These are phyloP conservation scores for Sapajus apella DNA, from an alignment of 2,113 vertebrate species.

Conservation along the genomic window DNA sequence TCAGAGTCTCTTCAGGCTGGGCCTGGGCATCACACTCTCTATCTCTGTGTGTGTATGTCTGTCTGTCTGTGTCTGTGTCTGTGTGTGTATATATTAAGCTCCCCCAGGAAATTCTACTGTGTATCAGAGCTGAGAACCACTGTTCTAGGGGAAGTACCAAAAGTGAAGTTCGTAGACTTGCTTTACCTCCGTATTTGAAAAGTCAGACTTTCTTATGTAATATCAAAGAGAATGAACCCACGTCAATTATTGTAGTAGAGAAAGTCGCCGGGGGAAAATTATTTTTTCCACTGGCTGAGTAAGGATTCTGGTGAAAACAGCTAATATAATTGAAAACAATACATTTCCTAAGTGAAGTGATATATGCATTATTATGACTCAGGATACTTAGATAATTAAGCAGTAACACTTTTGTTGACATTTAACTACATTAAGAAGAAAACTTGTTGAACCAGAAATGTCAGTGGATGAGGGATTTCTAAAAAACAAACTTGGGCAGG, in stretches of 20 bases:
- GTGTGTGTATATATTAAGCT: not conserved
- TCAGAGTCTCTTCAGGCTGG: not conserved
- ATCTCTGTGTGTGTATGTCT: not conserved
- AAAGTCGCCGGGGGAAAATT: constrained; percentile 18
- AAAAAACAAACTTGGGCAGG: not conserved
- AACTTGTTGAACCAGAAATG: constrained; percentile 52
- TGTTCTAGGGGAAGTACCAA: constrained; percentile 20
- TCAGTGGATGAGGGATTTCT: not conserved
- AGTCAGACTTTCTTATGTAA: constrained; percentile 38
- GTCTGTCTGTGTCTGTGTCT: not conserved
- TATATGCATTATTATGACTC: constrained; percentile 45
- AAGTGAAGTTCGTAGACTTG: not conserved
- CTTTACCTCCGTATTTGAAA: constrained; percentile 20
- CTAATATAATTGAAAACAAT: constrained; percentile 35
- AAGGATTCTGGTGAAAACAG: constrained; percentile 47
- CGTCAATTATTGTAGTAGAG: not conserved
- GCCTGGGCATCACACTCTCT: not conserved
- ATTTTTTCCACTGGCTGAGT: constrained; percentile 47
- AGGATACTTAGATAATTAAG: constrained; percentile 37
- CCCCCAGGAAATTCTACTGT: constrained; percentile 37
- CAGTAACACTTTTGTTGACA: constrained; percentile 32
- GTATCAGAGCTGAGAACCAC: not conserved
- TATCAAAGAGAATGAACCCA: constrained; percentile 32
- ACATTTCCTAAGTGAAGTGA: constrained; percentile 15
- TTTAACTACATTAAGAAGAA: constrained; percentile 55